Evolutionary conservation across 1,140 invertebrate species (phyloP).

Genomic region (Monomorium pharaonis): DNA sequence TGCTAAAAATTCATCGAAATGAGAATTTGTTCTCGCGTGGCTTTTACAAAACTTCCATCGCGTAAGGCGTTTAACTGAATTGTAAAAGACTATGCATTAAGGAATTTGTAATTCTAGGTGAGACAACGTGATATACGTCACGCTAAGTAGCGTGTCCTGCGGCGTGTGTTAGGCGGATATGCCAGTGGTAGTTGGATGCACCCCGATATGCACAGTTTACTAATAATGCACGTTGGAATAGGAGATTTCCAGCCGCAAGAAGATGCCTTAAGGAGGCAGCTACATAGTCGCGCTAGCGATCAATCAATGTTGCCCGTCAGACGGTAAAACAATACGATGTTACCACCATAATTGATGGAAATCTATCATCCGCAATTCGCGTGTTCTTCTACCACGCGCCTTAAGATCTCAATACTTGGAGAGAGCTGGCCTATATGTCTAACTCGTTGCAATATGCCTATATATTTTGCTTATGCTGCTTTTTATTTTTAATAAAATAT

Average conservation of each 20-base stretch:
- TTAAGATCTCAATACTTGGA: neutral
- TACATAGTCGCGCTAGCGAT: slow-evolving; percentile 76
- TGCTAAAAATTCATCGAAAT: neutral
- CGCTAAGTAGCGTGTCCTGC: slow-evolving; percentile 17
- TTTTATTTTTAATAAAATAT: neutral
- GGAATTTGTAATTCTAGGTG: slow-evolving; percentile 40
- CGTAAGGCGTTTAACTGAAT: slow-evolving; percentile 25
- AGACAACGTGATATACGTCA: slow-evolving; percentile 1
- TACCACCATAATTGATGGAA: slow-evolving; percentile 85
- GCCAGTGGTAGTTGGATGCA: slow-evolving; percentile 29
- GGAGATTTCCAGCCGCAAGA: slow-evolving; percentile 63
- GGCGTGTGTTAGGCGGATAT: neutral
- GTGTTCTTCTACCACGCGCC: slow-evolving; percentile 53
- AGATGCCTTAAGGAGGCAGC: slow-evolving; percentile 71
- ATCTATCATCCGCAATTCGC: slow-evolving; percentile 84
- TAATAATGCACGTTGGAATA: slow-evolving; percentile 48
- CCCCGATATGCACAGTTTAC: slow-evolving; percentile 4
- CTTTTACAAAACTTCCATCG: slow-evolving; percentile 29
- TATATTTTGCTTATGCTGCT: neutral
- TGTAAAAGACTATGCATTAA: slow-evolving; percentile 34
- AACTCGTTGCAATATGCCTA: neutral
- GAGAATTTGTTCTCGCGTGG: slow-evolving; percentile 1
- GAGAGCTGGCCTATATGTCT: neutral
- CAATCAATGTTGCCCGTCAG: slow-evolving; percentile 84
- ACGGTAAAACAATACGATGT: slow-evolving; percentile 85